Conservation (phyloP, 2,113 vertebrate genomes). For the Percina caprodes region DNA sequence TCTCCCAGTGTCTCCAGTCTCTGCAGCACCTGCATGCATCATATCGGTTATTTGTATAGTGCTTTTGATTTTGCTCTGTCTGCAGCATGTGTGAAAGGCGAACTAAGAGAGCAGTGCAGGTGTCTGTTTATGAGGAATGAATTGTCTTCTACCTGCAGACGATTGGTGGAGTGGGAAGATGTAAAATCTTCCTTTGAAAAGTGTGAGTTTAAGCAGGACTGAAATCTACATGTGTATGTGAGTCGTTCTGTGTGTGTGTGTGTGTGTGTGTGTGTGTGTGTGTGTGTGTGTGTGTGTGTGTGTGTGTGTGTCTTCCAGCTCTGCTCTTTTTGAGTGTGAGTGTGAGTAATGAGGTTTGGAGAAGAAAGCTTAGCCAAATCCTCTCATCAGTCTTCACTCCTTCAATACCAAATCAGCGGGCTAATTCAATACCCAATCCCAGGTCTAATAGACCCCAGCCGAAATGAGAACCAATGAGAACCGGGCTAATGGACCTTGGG, state of each 20-base stretch:
- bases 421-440: conserved; percentile 83
- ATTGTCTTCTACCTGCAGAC: conserved; percentile 39
- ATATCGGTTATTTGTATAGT: conserved; percentile 44
- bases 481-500: conserved; percentile 55
- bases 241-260: conserved; percentile 12
- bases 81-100: conserved; percentile 46
- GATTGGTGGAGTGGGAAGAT: conserved; percentile 18
- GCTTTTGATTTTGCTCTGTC: conserved; percentile 39
- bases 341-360: conserved; percentile 81
- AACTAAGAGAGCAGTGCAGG: conserved; percentile 14
- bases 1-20: conserved; percentile 40
- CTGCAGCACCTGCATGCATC: conserved; percentile 50
- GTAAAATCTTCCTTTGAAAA: conserved; percentile 49
- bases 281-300: conserved; percentile 12
- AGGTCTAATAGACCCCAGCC: conserved; percentile 74
- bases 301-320: conserved; percentile 40
- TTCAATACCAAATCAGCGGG: conserved; percentile 81
- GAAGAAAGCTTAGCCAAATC: conserved; percentile 80
- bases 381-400: conserved; percentile 81
- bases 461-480: conserved; percentile 70
- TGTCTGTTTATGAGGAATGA: conserved; percentile 29
- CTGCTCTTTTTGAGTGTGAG: conserved; percentile 67
- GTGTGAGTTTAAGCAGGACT: conserved; percentile 24
- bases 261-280: conserved; percentile 13
- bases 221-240: conserved; percentile 27